Evolutionary conservation across 2,797 vertebrate species (phyloP), one percentile per base, ranked within the genome.

Genomic region (Erethizon dorsatum): DNA sequence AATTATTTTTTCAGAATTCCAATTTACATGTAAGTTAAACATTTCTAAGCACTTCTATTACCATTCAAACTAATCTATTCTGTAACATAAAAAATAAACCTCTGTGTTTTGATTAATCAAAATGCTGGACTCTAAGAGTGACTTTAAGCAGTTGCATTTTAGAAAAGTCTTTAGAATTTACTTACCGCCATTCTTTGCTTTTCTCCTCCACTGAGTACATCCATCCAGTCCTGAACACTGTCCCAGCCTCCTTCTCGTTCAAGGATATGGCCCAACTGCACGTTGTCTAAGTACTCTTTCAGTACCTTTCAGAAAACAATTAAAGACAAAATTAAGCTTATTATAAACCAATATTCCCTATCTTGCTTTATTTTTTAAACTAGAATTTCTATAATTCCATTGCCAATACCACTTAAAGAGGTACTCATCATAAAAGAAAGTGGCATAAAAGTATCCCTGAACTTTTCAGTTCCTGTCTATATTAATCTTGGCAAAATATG

Each of bases 171-270:
- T 82, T 56, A 31, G 37, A 93, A 65, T 41, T 97, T 78, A 97
- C 99, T 98, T 98, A 99, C 99, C 31, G 99, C 99, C 99, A 99
- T 99, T 96, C 99, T 99, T 98, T 99, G 99, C 97, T 99, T 99
- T 87, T 99, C 99, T 98, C 99, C 99, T 97, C 99, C 99, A 71
- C 99, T 99, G 97, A 99, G 99, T 6, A 99, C 99, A 75, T 99
- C 99, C 99, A 99, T 99, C 99, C 99, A 99, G 91, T 99, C 99
- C 98, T 99, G 99, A 98, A 99, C 98, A 6, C 98, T 98, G 67
- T 99, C 99, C 99, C 99, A 99, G 98, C 98, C 99, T 94, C 99
- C 99, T 98, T 99, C 99, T 90, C 99, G 98, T 28, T 99, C 99
- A 97, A 99, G 98, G 97, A 99, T 99, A 85, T 99, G 99, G 78